A percentile compares a stretch with the other conserved stretches of the same genome.
phyloP scores from a whole-genome alignment of 2,888 invertebrate species.

The Cerastis rubricosa region DNA sequence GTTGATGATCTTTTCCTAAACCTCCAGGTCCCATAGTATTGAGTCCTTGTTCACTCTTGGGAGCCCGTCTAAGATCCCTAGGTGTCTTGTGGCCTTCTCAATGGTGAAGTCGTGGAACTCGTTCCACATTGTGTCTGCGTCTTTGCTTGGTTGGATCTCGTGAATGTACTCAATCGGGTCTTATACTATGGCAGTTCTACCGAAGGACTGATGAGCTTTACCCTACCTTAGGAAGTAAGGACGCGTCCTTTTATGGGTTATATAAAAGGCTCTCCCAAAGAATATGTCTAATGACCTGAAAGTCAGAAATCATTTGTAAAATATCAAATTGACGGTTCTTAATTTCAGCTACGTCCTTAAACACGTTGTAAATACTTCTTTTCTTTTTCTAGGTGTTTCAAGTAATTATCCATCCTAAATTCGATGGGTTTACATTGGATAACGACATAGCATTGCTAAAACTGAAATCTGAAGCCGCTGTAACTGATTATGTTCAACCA shows the following conservation, averaged over 20 bases:
- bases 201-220: too few relatives aligned
- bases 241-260: too few relatives aligned
- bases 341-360: neutral
- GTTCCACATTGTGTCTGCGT: neutral
- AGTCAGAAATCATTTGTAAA: too few relatives aligned
- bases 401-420: constrained; percentile 74
- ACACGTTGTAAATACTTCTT: neutral
- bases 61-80: neutral
- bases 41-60: neutral
- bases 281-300: too few relatives aligned
- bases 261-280: too few relatives aligned
- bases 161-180: too few relatives aligned
- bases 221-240: too few relatives aligned
- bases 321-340: too few relatives aligned
- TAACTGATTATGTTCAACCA: constrained; percentile 78
- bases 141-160: neutral
- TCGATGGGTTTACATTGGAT: constrained; percentile 62
- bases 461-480: constrained; percentile 72
- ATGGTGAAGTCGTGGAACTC: neutral
- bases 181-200: too few relatives aligned
- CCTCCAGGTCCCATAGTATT: neutral
- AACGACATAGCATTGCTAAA: constrained; percentile 80
- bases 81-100: neutral
- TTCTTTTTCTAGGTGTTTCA: constrained; percentile 69
- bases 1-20: neutral